These are phyloP conservation scores for Galerucella calmariensis DNA, from an alignment of 2,888 invertebrate genomes.

Conservation along the genomic window DNA sequence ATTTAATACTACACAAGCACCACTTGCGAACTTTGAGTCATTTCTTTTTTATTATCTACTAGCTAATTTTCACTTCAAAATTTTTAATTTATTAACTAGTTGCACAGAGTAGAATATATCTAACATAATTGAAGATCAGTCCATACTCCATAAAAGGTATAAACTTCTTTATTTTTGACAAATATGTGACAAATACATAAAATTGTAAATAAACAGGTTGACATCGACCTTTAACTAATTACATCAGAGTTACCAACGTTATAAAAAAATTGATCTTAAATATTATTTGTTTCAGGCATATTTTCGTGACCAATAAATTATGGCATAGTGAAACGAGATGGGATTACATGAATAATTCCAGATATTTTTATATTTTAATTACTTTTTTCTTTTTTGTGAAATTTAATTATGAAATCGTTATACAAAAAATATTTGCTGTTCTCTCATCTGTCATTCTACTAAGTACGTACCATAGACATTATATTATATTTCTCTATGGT, in stretches of 20 bases:
- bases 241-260: conserved; percentile 17
- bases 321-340: neutral
- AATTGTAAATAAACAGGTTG: conserved; percentile 35
- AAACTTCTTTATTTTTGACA: conserved; percentile 22
- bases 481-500: too few species aligned
- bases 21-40: conserved; percentile 9
- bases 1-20: conserved; percentile 19
- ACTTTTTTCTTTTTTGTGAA: too few species aligned
- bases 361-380: too few species aligned
- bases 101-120: conserved; percentile 1
- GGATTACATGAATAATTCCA: too few species aligned
- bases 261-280: neutral
- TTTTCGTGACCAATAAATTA: neutral
- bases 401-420: neutral
- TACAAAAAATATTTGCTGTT: neutral
- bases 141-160: conserved; percentile 25
- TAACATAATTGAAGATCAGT: conserved; percentile 17
- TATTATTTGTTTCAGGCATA: neutral
- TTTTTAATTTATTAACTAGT: conserved; percentile 10
- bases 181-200: conserved; percentile 32
- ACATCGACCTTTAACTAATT: conserved; percentile 24
- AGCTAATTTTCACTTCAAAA: conserved; percentile 2
- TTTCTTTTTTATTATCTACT: conserved; percentile 2
- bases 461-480: neutral
- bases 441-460: neutral